Evolutionary conservation across 2,113 vertebrate genomes (phyloP), one percentile per base, ranked within the genome.

Genomic region (Chrysochloris asiatica): DNA sequence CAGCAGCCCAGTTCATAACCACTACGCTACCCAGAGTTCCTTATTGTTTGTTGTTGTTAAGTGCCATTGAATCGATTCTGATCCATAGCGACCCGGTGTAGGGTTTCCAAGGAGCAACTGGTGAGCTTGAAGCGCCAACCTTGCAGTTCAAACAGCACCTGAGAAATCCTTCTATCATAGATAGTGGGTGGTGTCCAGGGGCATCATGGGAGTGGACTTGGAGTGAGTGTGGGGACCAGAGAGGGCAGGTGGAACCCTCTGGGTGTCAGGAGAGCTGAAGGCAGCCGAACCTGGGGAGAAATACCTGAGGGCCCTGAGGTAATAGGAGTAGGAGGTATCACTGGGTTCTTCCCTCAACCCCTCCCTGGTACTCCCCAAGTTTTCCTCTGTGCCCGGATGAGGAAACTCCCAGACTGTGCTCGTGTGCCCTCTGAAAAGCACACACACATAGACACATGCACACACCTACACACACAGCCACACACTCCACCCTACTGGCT

Each of bases 271-370:
- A 41, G 59, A 56, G 41, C 43, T 11, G 36, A 54, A 73, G 48
- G 19, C 22, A 69, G 43, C 50, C 7, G 6, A 36, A 7, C 28
- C 8, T 54, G 77, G 72, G 30, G 45, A 2, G 54, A 6, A 19
- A 13, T 22, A 50, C 19, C 67, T 71, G 67, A 81, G 59, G 76
- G 56, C 19, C 22, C 24, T 4, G 21, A 54, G 56, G 30, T 21
- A 4, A 4, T 0, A 38, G n/a, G 65, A 28, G 28, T 2, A 0
- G 8, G 43, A 19, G 30, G 43, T 3, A 12, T 45, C 3, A 22
- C 65, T 56, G 16, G 36, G 9, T 56, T 21, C n/a, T 30, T 17
- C 2, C 1, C 48, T 26, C 5, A 11, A n/a, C n/a, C 30, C 43
- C 45, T 5, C 22, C 59, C 38, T 19, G 38, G 17, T 52, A 17